phyloP scores from a whole-genome alignment of 1,140 invertebrate species.

The Pogonus chalceus region DNA sequence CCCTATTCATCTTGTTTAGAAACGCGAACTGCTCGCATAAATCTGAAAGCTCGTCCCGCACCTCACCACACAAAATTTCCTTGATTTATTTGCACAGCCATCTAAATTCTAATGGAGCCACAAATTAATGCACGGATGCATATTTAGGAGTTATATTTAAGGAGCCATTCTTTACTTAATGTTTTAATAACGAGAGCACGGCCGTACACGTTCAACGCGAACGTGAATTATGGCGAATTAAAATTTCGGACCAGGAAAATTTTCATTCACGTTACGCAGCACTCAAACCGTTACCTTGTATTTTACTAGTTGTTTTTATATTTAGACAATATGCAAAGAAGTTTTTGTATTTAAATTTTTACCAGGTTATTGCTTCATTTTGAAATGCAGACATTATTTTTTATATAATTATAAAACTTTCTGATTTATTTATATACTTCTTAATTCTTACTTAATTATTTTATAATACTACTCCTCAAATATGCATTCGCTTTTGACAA shows the following conservation, averaged over 20 bases:
- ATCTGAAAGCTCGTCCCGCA: neutral
- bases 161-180: constrained; percentile 5
- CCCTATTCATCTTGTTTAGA: constrained; percentile 7
- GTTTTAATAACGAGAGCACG: constrained; percentile 1
- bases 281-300: too few relatives aligned
- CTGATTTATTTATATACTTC: too few relatives aligned
- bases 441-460: too few relatives aligned
- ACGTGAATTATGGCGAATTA: neutral
- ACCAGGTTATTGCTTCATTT: too few relatives aligned
- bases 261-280: too few relatives aligned
- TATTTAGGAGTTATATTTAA: constrained; percentile 8
- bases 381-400: too few relatives aligned
- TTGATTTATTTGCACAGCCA: constrained; percentile 1
- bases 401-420: too few relatives aligned
- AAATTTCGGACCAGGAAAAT: neutral
- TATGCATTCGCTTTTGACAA: too few relatives aligned
- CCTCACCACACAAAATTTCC: neutral
- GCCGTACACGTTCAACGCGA: neutral
- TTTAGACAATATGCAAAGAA: too few relatives aligned
- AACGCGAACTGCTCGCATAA: neutral
- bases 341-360: too few relatives aligned
- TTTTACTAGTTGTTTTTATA: too few relatives aligned
- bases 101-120: constrained; percentile 7
- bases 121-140: constrained; percentile 7
- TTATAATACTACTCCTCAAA: too few relatives aligned